Conservation (phyloP, 2,113 vertebrate genomes). For the Proteles cristata region DNA sequence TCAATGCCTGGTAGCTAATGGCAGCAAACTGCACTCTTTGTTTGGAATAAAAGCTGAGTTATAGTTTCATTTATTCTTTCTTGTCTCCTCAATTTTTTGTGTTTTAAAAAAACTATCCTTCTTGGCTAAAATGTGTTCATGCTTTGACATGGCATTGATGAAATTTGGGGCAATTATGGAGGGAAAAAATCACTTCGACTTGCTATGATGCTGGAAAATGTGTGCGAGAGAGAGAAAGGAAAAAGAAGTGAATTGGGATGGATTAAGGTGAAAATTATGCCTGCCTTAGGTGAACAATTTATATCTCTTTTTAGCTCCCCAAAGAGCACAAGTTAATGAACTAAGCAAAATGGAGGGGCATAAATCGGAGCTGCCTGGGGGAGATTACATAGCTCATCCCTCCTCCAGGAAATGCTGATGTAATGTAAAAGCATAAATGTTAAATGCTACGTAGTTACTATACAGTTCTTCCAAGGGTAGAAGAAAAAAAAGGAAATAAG, state of each 20-base stretch:
- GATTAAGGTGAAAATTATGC: slow-evolving; percentile 73
- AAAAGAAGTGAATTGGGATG: slow-evolving; percentile 47
- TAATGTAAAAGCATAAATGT: slow-evolving; percentile 60
- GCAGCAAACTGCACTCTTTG: not conserved
- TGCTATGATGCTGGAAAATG: slow-evolving; percentile 58
- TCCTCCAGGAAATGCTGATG: slow-evolving; percentile 77
- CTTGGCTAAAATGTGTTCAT: slow-evolving; percentile 5
- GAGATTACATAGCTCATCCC: slow-evolving; percentile 64
- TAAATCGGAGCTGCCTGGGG: slow-evolving; percentile 71
- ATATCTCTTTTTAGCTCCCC: slow-evolving; percentile 71
- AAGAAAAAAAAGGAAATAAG: not conserved
- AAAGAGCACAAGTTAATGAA: slow-evolving; percentile 75
- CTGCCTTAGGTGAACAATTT: slow-evolving; percentile 76
- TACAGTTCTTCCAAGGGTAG: not conserved
- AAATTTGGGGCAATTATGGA: not conserved
- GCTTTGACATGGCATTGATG: slow-evolving; percentile 40
- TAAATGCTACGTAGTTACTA: slow-evolving; percentile 45
- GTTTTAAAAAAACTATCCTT: not conserved
- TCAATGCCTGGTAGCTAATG: not conserved
- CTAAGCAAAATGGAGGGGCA: slow-evolving; percentile 74
- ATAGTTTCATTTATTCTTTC: slow-evolving; percentile 39
- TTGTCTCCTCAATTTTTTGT: not conserved
- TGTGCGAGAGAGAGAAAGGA: not conserved
- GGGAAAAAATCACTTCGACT: slow-evolving; percentile 11
- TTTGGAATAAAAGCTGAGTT: slow-evolving; percentile 42